Base-by-base conservation (phyloP, 2,797 vertebrate genomes). In the Eupleurogrammus muticus region DNA sequence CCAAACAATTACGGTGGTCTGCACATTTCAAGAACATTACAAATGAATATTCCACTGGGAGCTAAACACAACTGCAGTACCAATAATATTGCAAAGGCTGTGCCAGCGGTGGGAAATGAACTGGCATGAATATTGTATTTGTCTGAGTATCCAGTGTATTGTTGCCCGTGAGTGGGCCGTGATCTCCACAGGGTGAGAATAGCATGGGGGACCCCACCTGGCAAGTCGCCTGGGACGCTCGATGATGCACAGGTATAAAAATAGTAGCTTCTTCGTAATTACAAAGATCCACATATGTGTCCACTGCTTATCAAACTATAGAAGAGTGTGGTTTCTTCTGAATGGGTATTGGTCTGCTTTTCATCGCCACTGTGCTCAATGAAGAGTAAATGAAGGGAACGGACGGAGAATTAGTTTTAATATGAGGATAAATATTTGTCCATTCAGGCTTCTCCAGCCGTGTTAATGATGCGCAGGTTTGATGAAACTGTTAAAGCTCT, bases 161-260 rank as follows among this genome's bases (percentile, higher is more conserved):
- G 77, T 66, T 51, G 67, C 36, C 62, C 65, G 48, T 49, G 86
- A 79, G 78, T 63, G 66, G 48, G 71, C 42, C 51, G 61, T 68
- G 71, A 19, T 36, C 62, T 58, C 76, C 63, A 70, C 32, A 75
- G 66, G 64, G 38, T 71, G 74, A 40, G 24, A 71, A 19, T 11
- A 74, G 55, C 49, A 86, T 62, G 23, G 54, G 59, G 34, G 47
- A 60, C 85, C 47, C 61, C 17, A 32, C 69, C 52, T 61, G 40
- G 14, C 86, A 0, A 38, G 91, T 94, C 95, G 91, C 92, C 92
- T 91, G 87, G 91, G 94, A 94, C 90, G 94, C 86, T 60, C 78
- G 81, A 59, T 87, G 87, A 89, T 83, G 85, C 32, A 71, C 81
- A 77, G 55, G 77, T 82, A 79, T 88, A 92, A 92, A 95, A 93